phyloP scores from a whole-genome alignment of 2,113 vertebrate genomes.

The Ictidomys tridecemlineatus region DNA sequence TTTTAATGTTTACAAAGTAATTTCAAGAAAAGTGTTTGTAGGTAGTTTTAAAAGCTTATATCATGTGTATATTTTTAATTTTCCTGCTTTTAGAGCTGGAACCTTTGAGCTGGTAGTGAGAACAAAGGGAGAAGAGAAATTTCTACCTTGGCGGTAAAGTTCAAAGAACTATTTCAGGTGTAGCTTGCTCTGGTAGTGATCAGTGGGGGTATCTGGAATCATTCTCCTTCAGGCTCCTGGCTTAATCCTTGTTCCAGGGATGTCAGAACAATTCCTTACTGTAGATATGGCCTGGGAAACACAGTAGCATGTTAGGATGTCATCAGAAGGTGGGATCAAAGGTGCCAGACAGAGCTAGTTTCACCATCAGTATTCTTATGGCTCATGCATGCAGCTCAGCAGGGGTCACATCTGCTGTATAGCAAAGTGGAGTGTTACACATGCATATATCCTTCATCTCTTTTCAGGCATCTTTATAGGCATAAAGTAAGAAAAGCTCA shows the following conservation, averaged over 20 bases:
- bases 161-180: not conserved
- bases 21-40: not conserved
- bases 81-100: constrained; percentile 21
- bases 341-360: not conserved
- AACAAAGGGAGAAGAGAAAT: not conserved
- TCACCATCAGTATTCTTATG: not conserved
- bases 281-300: not conserved
- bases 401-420: not conserved
- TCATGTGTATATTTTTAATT: constrained; percentile 37
- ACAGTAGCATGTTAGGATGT: not conserved
- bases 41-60: constrained; percentile 24
- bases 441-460: not conserved
- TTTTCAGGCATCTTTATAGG: not conserved
- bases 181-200: not conserved
- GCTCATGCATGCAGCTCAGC: not conserved
- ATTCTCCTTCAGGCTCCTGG: not conserved
- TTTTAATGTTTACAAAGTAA: not conserved
- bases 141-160: not conserved
- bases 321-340: constrained; percentile 10
- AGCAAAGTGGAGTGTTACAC: not conserved
- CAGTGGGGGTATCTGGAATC: not conserved
- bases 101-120: not conserved
- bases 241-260: not conserved
- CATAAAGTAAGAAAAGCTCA: not conserved
- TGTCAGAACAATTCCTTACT: not conserved